Base-by-base conservation (phyloP, 2,113 vertebrate genomes). In the Mirza zaza region DNA sequence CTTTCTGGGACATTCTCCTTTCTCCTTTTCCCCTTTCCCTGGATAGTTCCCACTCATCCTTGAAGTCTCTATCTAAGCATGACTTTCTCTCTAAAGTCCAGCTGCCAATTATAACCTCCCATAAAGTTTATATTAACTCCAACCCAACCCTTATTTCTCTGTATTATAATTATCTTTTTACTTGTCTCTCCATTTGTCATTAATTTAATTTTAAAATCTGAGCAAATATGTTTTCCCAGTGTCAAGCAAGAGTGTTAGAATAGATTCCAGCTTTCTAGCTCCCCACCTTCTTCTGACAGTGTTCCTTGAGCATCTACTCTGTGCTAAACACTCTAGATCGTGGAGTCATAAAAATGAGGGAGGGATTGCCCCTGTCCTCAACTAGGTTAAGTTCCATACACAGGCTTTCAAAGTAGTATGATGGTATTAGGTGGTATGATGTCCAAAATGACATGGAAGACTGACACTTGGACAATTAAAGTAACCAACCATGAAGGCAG, bases 141-240 rank as follows among this genome's bases (percentile, higher is more conserved):
- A 88, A 61, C 48, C 8, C n/a, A 89, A 25, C 20, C 25, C 3
- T 91, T 55, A 61, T 23, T 87, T 92, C n/a, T 94, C 32, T 88
- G 15, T 15, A 25, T 63, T 75, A 34, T 1, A 80, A 25, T 93
- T 34, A 3, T 61, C 32, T 81, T 55, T 80, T 91, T 76, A 77
- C 18, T 79, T 82, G 2, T 93, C 39, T 93, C 21, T 79, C 48
- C 59, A 86, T 83, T 91, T 83, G 27, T 50, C 71, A 76, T 63
- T 83, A 71, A 91, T 21, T 77, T 77, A 57, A 71, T 84, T 59
- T 91, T 83, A 70, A 89, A 93, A 87, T 61, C n/a, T 45, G 42
- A 94, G 50, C 2, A 79, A 67, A 29, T 71, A 76, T 42, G 14
- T 79, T 82, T 91, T 39, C 18, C 63, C 29, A 68, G 7, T 48